Evolutionary conservation across 2,113 vertebrate genomes (phyloP).

Genomic region (Apteryx owenii): DNA sequence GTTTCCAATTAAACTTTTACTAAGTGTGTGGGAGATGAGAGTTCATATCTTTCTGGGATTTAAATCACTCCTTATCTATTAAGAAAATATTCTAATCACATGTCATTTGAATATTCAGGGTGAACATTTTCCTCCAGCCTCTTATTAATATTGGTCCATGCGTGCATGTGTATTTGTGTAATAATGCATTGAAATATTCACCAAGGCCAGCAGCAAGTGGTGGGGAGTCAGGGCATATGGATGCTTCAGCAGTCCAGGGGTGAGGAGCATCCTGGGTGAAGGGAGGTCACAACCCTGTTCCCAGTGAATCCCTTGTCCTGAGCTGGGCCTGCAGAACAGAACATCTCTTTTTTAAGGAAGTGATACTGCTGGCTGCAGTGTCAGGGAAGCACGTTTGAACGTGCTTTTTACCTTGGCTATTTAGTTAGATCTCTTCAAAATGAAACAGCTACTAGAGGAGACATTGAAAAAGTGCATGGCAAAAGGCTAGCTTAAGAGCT

Average conservation of each 20-base stretch:
- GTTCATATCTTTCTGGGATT: background rate
- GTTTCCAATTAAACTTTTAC: background rate
- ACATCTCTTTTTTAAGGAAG: background rate
- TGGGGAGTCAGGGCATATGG: too few relatives aligned
- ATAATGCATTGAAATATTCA: background rate
- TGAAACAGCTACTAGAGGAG: background rate
- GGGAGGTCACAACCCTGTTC: too few relatives aligned
- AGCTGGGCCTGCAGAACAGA: too few relatives aligned
- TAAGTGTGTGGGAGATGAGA: background rate
- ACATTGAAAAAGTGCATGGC: background rate
- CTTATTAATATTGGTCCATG: background rate
- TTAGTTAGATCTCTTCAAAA: too few relatives aligned
- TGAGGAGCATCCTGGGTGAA: too few relatives aligned
- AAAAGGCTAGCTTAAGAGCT: background rate
- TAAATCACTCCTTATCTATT: background rate
- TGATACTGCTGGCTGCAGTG: background rate
- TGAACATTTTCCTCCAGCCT: background rate
- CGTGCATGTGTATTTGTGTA: background rate
- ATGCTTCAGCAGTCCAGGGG: too few relatives aligned
- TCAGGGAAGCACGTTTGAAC: background rate
- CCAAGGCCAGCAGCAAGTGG: background rate
- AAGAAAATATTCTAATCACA: background rate
- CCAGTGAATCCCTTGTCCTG: too few relatives aligned
- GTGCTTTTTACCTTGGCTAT: background rate
- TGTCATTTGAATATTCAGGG: background rate